Conservation (phyloP, 2,888 invertebrate species). For the Hypsopygia costalis region DNA sequence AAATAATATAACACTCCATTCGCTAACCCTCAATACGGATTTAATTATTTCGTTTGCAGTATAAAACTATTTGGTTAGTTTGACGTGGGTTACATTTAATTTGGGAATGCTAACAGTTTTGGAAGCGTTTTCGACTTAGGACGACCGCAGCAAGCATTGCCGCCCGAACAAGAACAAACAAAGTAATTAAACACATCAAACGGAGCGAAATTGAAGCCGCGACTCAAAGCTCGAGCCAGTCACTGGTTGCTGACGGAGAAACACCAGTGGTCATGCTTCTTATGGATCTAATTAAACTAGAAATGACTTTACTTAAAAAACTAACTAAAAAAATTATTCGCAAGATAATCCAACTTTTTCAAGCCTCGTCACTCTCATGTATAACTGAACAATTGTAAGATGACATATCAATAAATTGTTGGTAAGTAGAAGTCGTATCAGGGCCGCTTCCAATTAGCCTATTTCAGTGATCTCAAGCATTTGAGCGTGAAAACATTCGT, state of each 20-base stretch:
- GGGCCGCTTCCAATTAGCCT: background rate
- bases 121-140: constrained; percentile 68
- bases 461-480: background rate
- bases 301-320: constrained; percentile 1
- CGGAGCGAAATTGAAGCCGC: constrained; percentile 67
- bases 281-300: constrained; percentile 3
- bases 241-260: constrained; percentile 16
- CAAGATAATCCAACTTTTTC: too few relatives aligned
- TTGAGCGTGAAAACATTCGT: background rate
- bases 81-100: constrained; percentile 78
- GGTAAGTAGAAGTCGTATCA: background rate
- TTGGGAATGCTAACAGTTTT: constrained; percentile 71
- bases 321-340: background rate
- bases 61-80: constrained; percentile 71
- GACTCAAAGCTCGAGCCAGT: constrained; percentile 53
- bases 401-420: too few relatives aligned
- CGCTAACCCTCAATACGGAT: constrained; percentile 20
- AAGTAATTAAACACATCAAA: constrained; percentile 81
- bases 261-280: constrained; percentile 17
- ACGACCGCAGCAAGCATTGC: constrained; percentile 68
- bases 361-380: background rate
- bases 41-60: constrained; percentile 66
- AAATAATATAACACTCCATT: constrained; percentile 1
- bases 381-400: background rate
- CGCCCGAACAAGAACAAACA: constrained; percentile 71